Percentiles rank a stretch among this genome's conserved stretches.
Evolutionary conservation across 2,888 invertebrate species (phyloP).

Genomic region (Dendrolimus pini): DNA sequence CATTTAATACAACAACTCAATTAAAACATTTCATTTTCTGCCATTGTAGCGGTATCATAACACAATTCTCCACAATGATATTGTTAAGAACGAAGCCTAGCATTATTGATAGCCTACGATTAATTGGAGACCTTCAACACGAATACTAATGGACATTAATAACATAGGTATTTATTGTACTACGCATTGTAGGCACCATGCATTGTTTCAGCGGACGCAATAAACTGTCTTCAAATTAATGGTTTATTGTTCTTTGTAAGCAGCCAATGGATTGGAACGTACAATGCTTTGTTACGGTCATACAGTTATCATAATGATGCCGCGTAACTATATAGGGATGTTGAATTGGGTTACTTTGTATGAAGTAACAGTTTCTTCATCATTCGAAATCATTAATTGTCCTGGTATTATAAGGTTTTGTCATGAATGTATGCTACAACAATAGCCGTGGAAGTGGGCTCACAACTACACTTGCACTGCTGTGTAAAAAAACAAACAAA

Average conservation of each 20-base stretch:
- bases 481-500: too few species aligned
- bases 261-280: slow-evolving; percentile 51
- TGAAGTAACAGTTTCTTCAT: not conserved
- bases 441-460: too few species aligned
- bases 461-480: too few species aligned
- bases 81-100: too few species aligned
- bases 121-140: not conserved
- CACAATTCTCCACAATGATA: too few species aligned
- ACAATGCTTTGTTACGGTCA: slow-evolving; percentile 34
- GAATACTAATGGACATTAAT: slow-evolving; percentile 1
- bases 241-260: slow-evolving; percentile 58
- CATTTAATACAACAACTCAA: too few species aligned
- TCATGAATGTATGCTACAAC: too few species aligned
- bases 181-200: slow-evolving; percentile 30
- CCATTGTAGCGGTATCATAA: too few species aligned
- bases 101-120: too few species aligned
- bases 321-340: slow-evolving; percentile 22
- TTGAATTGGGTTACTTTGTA: slow-evolving; percentile 12
- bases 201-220: slow-evolving; percentile 44
- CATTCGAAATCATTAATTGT: not conserved
- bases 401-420: not conserved
- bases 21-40: too few species aligned
- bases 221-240: slow-evolving; percentile 55
- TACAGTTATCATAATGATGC: slow-evolving; percentile 30
- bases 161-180: slow-evolving; percentile 21